phyloP scores from a whole-genome alignment of 1,140 invertebrate species.

The Aphaenogaster rudis region DNA sequence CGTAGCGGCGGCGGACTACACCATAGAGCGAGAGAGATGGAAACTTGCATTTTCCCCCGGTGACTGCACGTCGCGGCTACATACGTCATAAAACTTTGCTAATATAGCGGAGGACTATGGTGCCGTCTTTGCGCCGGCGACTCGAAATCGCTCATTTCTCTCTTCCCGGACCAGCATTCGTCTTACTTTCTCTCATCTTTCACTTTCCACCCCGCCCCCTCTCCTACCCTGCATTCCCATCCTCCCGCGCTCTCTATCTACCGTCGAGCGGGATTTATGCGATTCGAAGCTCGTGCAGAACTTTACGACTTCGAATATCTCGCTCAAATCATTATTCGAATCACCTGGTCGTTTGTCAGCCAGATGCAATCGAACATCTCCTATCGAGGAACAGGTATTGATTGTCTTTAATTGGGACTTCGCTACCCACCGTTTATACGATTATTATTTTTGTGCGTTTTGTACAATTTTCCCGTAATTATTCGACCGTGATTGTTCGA shows the following conservation, averaged over 20 bases:
- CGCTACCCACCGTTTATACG: neutral
- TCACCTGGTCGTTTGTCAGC: slow-evolving; percentile 14
- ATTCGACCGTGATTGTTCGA: slow-evolving; percentile 38
- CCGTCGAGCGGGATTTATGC: slow-evolving; percentile 41
- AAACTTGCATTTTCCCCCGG: slow-evolving; percentile 72
- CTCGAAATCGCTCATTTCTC: slow-evolving; percentile 60
- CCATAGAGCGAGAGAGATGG: neutral
- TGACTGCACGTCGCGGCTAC: slow-evolving; percentile 63
- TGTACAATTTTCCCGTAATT: slow-evolving; percentile 41
- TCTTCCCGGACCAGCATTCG: neutral
- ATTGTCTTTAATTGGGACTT: slow-evolving; percentile 48
- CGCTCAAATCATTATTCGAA: slow-evolving; percentile 50
- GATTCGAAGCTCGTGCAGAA: slow-evolving; percentile 41
- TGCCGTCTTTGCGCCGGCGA: slow-evolving; percentile 55
- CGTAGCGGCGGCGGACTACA: slow-evolving; percentile 31
- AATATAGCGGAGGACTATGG: slow-evolving; percentile 72
- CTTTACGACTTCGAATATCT: slow-evolving; percentile 33
- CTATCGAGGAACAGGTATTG: slow-evolving; percentile 19
- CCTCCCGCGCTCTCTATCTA: neutral
- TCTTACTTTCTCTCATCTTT: slow-evolving; percentile 57
- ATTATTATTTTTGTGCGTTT: slow-evolving; percentile 42
- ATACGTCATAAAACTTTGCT: slow-evolving; percentile 80
- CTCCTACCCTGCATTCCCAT: neutral
- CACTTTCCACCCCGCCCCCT: slow-evolving; percentile 15
- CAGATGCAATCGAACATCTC: slow-evolving; percentile 20